These are phyloP conservation scores for Mormyrops attenuatus DNA, from an alignment of 2,797 vertebrate species.

Conservation along the genomic window DNA sequence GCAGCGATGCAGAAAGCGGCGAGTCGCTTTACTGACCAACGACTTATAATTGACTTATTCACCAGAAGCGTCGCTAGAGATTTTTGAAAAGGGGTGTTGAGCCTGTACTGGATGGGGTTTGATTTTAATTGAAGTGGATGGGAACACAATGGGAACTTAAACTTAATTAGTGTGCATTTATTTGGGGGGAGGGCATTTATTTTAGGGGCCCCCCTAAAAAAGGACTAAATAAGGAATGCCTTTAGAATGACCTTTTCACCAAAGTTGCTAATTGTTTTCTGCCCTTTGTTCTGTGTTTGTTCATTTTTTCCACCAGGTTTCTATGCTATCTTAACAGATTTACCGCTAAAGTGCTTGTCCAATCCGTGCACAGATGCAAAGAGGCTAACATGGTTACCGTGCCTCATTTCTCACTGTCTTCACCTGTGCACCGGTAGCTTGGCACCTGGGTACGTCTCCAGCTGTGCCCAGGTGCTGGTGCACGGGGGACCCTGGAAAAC, in stretches of 20 bases:
- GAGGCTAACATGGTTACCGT: neutral
- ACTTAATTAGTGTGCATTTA: neutral
- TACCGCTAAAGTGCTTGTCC: neutral
- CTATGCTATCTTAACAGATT: neutral
- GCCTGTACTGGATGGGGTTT: neutral
- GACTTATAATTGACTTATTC: neutral
- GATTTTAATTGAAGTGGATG: neutral
- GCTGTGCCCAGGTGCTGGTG: neutral
- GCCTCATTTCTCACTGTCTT: neutral
- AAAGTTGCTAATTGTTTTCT: neutral
- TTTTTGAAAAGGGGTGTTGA: neutral
- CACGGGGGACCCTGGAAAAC: neutral
- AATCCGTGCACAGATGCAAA: neutral
- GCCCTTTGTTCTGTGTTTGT: neutral
- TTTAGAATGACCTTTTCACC: neutral
- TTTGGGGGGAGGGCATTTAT: neutral
- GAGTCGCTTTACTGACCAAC: neutral
- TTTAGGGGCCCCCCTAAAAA: neutral
- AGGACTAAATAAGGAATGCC: neutral
- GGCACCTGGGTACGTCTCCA: neutral
- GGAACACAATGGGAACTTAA: neutral
- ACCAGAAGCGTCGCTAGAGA: neutral
- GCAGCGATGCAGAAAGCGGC: neutral
- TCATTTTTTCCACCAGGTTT: neutral
- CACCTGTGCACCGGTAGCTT: neutral